Evolutionary conservation across 2,888 invertebrate genomes (phyloP), one percentile per base, ranked within the genome.

Genomic region (Pyralis farinalis): DNA sequence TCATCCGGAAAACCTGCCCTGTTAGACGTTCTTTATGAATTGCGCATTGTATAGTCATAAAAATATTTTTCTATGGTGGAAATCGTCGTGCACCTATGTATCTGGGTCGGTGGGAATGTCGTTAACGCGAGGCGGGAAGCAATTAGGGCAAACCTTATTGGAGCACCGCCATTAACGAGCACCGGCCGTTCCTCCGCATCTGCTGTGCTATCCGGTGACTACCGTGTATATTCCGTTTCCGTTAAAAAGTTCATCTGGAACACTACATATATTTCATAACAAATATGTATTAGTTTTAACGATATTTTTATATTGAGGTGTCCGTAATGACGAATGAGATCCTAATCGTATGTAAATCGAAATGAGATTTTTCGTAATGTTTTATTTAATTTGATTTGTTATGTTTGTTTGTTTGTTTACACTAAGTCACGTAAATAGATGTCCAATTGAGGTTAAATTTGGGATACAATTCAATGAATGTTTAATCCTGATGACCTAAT

Each of bases 111-210:
- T 62, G 71, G 58, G 63, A 71, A 71, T 64, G 69, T 71, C 64
- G 73, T 73, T 76, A 74, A 71, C 72, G 66, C 69, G 67, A 73
- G 67, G 63, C 71, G 71, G 71, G 62, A 71, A 72, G 76, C 77
- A 85, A 85, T 84, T 83, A 82, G 78, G 79, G 60, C 79, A 71
- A 70, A 60, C 75, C 71, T n/a, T n/a, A 78, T 80, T 85, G 80
- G 83, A 83, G 77, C 64, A 68, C 67, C 55, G 71, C 62, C 71
- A 68, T 69, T 70, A 70, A 63, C 63, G 55, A 71, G 60, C 68
- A 62, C 66, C 63, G 71, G 64, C 64, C 68, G 69, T 68, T 71
- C 61, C 71, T 62, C 63, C 53, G 55, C 51, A 51, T 51, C 43
- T 53, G 53, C 49, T 57, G 58, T 51, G 53, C 51, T 45, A 44